A percentile compares a stretch with the other conserved stretches of the same genome.
Conservation (phyloP, 2,888 invertebrate species). For the Gymnocheta viridis region DNA sequence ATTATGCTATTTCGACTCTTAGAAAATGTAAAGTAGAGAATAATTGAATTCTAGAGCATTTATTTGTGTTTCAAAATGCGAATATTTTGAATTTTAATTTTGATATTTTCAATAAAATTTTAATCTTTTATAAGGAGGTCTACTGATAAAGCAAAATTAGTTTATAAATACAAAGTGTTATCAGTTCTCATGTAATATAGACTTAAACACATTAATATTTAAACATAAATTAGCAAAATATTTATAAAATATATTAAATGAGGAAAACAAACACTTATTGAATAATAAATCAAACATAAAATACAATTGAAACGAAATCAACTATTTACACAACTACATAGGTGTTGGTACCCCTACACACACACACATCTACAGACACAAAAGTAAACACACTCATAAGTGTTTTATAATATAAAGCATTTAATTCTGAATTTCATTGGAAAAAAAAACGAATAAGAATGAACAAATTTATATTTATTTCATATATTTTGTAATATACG, state of each 20-base stretch:
- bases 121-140: too few relatives aligned
- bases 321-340: slow-evolving; percentile 65
- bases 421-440: slow-evolving; percentile 65
- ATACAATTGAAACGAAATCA: slow-evolving; percentile 49
- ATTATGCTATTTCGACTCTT: too few relatives aligned
- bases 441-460: too few relatives aligned
- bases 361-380: background rate
- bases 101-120: too few relatives aligned
- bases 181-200: slow-evolving; percentile 49
- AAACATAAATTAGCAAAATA: slow-evolving; percentile 7
- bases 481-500: too few relatives aligned
- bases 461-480: too few relatives aligned
- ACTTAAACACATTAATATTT: background rate
- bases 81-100: too few relatives aligned
- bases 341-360: too few relatives aligned
- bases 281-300: slow-evolving; percentile 40
- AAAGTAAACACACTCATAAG: background rate
- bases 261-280: slow-evolving; percentile 1
- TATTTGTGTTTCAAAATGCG: too few relatives aligned
- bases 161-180: background rate
- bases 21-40: too few relatives aligned
- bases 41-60: too few relatives aligned
- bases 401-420: background rate
- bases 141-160: background rate
- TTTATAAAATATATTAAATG: slow-evolving; percentile 14